A percentile compares a stretch with the other conserved stretches of the same genome.
These are phyloP conservation scores for Geotrupes spiniger DNA, from an alignment of 2,888 invertebrate genomes.

Conservation along the genomic window DNA sequence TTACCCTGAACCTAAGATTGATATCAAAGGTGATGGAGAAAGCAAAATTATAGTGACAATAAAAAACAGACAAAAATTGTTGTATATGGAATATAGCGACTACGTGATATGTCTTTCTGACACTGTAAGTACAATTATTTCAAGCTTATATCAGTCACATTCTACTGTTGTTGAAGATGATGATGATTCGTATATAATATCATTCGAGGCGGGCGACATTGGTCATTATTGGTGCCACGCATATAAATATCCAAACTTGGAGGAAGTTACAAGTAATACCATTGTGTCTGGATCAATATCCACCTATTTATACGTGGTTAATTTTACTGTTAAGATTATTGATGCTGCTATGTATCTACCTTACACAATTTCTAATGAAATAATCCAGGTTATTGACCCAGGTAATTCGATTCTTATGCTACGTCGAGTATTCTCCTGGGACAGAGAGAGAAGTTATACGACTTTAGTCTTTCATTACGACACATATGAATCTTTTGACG, in stretches of 20 bases:
- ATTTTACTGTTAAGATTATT: neutral
- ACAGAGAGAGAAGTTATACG: too few relatives aligned
- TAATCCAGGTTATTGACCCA: too few relatives aligned
- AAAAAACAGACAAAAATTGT: conserved; percentile 13
- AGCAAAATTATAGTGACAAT: conserved; percentile 9
- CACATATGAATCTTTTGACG: too few relatives aligned
- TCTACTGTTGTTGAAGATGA: too few relatives aligned
- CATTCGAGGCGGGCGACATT: neutral
- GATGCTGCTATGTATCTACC: neutral
- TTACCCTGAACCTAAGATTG: conserved; percentile 14
- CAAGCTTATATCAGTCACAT: too few relatives aligned
- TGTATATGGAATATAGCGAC: neutral
- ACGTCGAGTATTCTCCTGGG: too few relatives aligned
- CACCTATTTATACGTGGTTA: neutral
- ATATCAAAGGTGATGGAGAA: neutral
- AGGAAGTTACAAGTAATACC: neutral
- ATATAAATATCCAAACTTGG: neutral
- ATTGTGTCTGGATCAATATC: neutral
- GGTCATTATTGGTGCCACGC: neutral
- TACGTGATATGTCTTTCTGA: conserved; percentile 15
- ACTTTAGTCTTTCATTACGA: too few relatives aligned
- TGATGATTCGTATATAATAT: too few relatives aligned
- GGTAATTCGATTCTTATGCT: too few relatives aligned
- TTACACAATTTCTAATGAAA: neutral
- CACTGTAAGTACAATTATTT: too few relatives aligned